Conservation (phyloP, 2,888 invertebrate genomes). For the Amblyjoppa proteus region DNA sequence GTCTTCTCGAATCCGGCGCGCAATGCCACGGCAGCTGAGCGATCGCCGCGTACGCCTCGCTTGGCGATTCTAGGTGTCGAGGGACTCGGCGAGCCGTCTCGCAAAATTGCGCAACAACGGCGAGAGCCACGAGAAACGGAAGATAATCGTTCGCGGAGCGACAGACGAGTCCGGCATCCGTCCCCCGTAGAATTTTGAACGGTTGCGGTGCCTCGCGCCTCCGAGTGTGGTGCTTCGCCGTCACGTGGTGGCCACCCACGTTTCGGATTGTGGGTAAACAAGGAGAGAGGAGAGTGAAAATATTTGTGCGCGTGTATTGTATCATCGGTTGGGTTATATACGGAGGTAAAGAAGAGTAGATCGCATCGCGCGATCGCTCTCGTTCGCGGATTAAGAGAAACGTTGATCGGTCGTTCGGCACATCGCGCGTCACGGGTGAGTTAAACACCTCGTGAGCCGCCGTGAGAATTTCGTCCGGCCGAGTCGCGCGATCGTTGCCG, state of each 20-base stretch:
- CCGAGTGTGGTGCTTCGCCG: slow-evolving; percentile 50
- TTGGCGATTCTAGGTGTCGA: background rate
- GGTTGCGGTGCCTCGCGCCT: slow-evolving; percentile 18
- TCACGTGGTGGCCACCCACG: slow-evolving; percentile 85
- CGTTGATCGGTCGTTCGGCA: background rate
- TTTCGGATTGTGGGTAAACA: slow-evolving; percentile 85
- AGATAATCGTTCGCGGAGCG: background rate
- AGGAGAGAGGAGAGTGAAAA: slow-evolving; percentile 69
- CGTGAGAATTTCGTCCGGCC: background rate
- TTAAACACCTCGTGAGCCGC: slow-evolving; percentile 24
- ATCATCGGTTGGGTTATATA: slow-evolving; percentile 4
- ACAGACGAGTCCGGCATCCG: background rate
- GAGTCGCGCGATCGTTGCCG: background rate
- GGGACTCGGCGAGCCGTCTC: background rate
- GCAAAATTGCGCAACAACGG: background rate
- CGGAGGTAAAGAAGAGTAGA: background rate
- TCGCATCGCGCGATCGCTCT: slow-evolving; percentile 7
- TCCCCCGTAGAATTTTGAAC: slow-evolving; percentile 29
- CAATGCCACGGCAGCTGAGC: background rate
- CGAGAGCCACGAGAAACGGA: background rate
- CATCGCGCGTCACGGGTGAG: slow-evolving; percentile 1
- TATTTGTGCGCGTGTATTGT: slow-evolving; percentile 30
- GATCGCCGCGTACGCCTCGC: background rate
- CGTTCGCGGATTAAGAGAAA: background rate
- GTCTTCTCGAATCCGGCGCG: background rate